Base-by-base conservation (phyloP, 1,140 invertebrate genomes). In the Cydia fagiglandana region DNA sequence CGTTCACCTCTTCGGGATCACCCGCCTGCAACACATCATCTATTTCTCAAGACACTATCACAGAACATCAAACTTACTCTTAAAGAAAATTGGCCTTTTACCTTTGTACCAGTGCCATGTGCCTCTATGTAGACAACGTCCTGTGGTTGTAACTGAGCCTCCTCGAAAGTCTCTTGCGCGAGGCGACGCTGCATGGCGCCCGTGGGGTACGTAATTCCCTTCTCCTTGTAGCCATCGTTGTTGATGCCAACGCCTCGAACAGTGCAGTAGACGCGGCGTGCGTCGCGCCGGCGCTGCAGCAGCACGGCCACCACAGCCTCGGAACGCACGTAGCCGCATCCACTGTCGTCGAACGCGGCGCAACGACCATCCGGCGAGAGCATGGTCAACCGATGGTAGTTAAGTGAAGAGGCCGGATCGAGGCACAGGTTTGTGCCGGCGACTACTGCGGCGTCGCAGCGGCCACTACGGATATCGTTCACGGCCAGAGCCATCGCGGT, bases 381-480 rank as follows among this genome's bases (percentile, higher is more conserved):
- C n/a, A 73, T 64, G 38, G 24, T 34, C 61, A 64, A 34, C 38
- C 24, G 50, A 38, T 74, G 30, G 13, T 28, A 38, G 30, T 9
- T 34, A 6, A 74, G 28, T 7, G 50, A 20, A 6, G 38, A 28
- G 50, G 15, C 12, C 28, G 76, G 50, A n/a, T 56, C 45, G 13
- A 64, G 34, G 24, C 34, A 41, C 9, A 66, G 10, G 30, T 75
- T 64, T 6, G 56, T 15, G 30, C 74, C 73, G 20, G 96, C 98
- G 7, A 99, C 97, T 75, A 99, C 95, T 2, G 98, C 98, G 9
- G 97, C 94, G 84, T 99, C 98, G 91, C 98, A 99, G 82, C 97
- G 95, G 1, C 97, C 98, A 38, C 94, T 93, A 50, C 96, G 94
- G 64, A 99, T 98, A 15, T 97, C 96, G 6, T 92, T 88, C 15